Base-by-base conservation (phyloP, 2,113 vertebrate genomes). In the Lontra canadensis region DNA sequence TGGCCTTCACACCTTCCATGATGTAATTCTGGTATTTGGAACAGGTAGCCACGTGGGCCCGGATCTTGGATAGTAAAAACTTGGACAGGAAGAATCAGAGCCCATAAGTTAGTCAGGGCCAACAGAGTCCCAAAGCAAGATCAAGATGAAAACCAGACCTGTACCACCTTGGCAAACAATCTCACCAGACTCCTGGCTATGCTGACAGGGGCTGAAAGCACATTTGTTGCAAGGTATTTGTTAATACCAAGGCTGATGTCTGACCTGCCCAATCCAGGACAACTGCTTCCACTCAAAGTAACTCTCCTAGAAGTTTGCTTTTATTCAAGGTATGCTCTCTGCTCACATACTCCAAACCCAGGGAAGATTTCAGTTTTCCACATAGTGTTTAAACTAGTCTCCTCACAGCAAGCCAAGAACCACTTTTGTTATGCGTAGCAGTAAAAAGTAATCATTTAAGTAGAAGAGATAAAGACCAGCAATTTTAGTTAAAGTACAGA, bases 1-100 rank as follows among this genome's bases (percentile, higher is more conserved):
- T 99, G 57, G 99, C 99, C 92, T 99, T 99, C 94, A 99, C 99
- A 0, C 99, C 99, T 96, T 99, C 99, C 98, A 99, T 99, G 85
- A 99, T 99, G 80, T 99, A 99, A 42, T 98, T 99, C 98, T 99
- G 99, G 98, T 99, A 99, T 97, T 99, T 99, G 69, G 99, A 98
- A 98, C 99, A 99, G 39, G 98, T 94, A 79, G 99, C 99, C 1
- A 99, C 99, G 29, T 99, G 99, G 90, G 98, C 98, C 83, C 99
- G 99, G 99, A 99, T 99, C 98, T 99, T 99, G 92, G 99, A 99
- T 11, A 99, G 99, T 73, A 98, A 98, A 97, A 99, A 98, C 99
- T 99, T 89, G 65, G 90, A 94, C 4, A 63, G 80, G 98, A 63
- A 94, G 81, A 97, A 97, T 36, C 34, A 98, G 78, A 95, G 69